A percentile compares a stretch with the other conserved stretches of the same genome.
phyloP scores from a whole-genome alignment of 1,140 invertebrate species.

The Sarcophaga bullata region DNA sequence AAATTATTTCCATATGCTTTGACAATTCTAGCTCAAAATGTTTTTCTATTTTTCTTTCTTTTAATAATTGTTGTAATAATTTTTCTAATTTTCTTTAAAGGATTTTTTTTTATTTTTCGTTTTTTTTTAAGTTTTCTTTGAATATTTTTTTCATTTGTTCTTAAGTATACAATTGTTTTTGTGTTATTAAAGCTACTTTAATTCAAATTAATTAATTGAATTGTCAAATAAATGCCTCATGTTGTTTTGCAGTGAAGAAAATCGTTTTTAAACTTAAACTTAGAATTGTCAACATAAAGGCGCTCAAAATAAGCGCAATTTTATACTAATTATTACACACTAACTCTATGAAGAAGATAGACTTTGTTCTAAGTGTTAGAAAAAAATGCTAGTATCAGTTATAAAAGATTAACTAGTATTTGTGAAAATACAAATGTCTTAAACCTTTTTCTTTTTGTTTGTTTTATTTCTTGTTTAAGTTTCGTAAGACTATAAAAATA shows the following conservation, averaged over 20 bases:
- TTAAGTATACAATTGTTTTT: too few species aligned
- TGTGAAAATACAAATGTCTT: slow-evolving; percentile 4
- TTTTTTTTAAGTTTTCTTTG: too few species aligned
- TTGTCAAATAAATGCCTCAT: too few species aligned
- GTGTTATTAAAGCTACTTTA: too few species aligned
- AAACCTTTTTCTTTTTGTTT: background rate
- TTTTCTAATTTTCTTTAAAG: too few species aligned
- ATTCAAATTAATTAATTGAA: too few species aligned
- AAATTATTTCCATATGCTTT: too few species aligned
- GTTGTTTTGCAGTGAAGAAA: background rate
- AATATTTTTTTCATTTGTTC: too few species aligned
- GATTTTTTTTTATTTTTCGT: too few species aligned
- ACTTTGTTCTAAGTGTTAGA: background rate
- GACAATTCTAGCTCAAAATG: too few species aligned
- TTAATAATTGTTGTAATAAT: too few species aligned
- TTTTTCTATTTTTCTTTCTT: too few species aligned
- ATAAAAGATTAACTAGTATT: background rate
- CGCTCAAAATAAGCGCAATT: background rate
- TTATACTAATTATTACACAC: background rate
- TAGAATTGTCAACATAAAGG: background rate
- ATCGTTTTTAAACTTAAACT: background rate
- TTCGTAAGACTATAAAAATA: background rate
- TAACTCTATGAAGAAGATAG: background rate
- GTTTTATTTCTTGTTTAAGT: background rate
- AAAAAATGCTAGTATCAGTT: background rate